Base-by-base conservation (phyloP, 2,113 vertebrate species). In the Prochilodus magdalenae region DNA sequence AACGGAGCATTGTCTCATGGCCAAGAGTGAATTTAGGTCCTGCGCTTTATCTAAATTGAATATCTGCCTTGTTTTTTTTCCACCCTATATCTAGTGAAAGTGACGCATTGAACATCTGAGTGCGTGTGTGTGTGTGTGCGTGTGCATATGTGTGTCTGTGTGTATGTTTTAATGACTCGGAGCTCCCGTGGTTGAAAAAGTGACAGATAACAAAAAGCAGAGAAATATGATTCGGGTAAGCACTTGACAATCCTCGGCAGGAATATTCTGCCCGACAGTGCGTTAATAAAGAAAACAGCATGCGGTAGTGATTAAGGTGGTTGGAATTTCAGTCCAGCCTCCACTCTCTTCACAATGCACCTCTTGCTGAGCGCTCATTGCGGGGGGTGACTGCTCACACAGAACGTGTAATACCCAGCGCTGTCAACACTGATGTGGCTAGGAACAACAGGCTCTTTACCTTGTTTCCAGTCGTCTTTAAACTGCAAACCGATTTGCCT, bases 1-100 rank as follows among this genome's bases (percentile, higher is more conserved):
- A 93, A 91, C 88, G 84, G 89, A 92, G 90, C 89, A 91, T 93
- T 93, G 90, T 93, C 90, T 93, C 90, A 90, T 88, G 89, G 80
- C 86, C 89, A 90, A 82, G 85, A 93, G 86, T 88, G 84, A 78
- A 88, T 90, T 90, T 29, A 83, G 91, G 87, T 89, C 88, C 83
- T 85, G 89, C 88, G 87, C 90, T 89, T 92, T 94, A 94, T 94
- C 94, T 95, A 92, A 95, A 95, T 95, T 93, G 91, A 95, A 94
- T 94, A 94, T 94, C 92, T 91, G 86, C 90, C 92, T 92, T 93
- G 91, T 93, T 93, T 93, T 93, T 83, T 93, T 83, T 88, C 85
- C 40, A 6, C 65, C 73, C 27, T 26, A 10, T 80, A 87, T 91
- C 88, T 90, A 94, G 92, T 93, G 89, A 93, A 87, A 92, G 89